Evolutionary conservation across 1,140 invertebrate genomes (phyloP).

Genomic region (Hypsibius dujardini): DNA sequence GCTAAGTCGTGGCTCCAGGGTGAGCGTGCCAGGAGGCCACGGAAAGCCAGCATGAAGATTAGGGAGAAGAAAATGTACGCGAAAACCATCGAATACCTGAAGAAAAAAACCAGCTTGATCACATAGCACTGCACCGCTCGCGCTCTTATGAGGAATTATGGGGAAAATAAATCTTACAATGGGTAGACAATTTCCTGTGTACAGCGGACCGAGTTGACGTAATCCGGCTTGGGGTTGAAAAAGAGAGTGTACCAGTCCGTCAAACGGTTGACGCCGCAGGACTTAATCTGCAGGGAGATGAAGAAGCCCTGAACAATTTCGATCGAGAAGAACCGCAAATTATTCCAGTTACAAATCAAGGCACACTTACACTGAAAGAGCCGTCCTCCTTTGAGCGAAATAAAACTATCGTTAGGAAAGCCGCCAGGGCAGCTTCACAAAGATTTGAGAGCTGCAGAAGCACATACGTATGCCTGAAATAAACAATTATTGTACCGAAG

Average conservation of each 20-base stretch:
- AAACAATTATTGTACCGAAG: conserved; percentile 1
- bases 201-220: conserved; percentile 68
- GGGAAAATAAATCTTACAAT: conserved; percentile 43
- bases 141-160: background rate
- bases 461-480: background rate
- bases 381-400: conserved; percentile 8
- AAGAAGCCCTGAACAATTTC: background rate
- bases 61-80: conserved; percentile 72
- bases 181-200: conserved; percentile 93
- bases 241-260: conserved; percentile 90
- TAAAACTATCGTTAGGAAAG: background rate
- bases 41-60: conserved; percentile 54
- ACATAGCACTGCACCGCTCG: background rate
- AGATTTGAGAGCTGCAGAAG: background rate
- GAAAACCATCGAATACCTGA: conserved; percentile 79
- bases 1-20: conserved; percentile 49
- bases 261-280: conserved; percentile 54
- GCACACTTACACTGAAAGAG: background rate
- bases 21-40: conserved; percentile 51
- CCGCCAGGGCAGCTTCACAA: background rate
- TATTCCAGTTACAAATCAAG: background rate
- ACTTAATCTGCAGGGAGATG: conserved; percentile 39
- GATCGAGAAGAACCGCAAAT: background rate
- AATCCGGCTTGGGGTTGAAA: conserved; percentile 80
- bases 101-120: conserved; percentile 28